A percentile compares a stretch with the other conserved stretches of the same genome.
phyloP scores from a whole-genome alignment of 2,113 vertebrate genomes.

The Indicator maculatus region DNA sequence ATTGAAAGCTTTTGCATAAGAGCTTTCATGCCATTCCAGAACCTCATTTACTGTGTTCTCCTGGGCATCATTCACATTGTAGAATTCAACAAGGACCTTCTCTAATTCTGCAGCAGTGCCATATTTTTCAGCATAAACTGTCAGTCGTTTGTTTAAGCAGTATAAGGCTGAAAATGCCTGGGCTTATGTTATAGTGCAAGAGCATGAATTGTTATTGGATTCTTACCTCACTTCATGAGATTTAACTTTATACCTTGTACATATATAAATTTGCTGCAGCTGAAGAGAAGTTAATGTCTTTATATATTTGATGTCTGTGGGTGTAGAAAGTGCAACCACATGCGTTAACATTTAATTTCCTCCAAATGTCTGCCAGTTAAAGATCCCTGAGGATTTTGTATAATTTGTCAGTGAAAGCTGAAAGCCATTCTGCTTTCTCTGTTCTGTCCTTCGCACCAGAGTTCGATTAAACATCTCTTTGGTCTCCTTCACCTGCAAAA shows the following conservation, averaged over 20 bases:
- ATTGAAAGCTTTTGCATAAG: not conserved
- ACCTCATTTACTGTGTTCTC: conserved; percentile 20
- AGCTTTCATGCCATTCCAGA: not conserved
- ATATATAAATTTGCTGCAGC: conserved; percentile 47
- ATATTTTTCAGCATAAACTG: conserved; percentile 12
- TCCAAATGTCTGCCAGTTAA: conserved; percentile 69
- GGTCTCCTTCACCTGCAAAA: conserved; percentile 46
- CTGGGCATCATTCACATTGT: conserved; percentile 27
- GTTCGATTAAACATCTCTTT: conserved; percentile 54
- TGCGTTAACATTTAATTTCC: conserved; percentile 76
- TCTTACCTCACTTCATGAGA: conserved; percentile 45
- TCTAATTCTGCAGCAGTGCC: conserved; percentile 31
- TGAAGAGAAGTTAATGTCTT: conserved; percentile 62
- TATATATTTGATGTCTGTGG: conserved; percentile 54
- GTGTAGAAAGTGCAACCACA: conserved; percentile 68
- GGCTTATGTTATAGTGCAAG: conserved; percentile 39
- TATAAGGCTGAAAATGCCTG: conserved; percentile 34
- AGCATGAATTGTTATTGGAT: conserved; percentile 24
- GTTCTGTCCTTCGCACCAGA: conserved; percentile 50
- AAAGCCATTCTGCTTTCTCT: conserved; percentile 61
- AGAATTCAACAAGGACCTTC: conserved; percentile 26
- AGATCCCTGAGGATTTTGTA: conserved; percentile 66
- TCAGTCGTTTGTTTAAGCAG: conserved; percentile 35
- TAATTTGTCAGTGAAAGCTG: conserved; percentile 70
- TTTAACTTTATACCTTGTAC: conserved; percentile 53